Base-by-base conservation (phyloP, 2,797 vertebrate genomes). In the Poecilia velifera region DNA sequence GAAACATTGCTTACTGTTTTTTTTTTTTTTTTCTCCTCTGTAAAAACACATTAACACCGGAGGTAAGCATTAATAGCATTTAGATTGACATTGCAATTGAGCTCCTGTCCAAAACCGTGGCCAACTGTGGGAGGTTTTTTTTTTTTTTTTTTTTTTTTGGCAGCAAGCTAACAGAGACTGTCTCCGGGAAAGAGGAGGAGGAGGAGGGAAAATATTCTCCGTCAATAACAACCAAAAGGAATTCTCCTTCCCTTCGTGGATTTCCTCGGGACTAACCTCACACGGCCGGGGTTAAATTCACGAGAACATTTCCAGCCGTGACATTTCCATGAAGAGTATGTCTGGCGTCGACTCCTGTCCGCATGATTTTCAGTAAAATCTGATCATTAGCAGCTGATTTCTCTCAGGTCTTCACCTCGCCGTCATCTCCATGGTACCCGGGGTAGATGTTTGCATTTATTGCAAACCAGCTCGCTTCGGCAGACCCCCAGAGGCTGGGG, bases 401-500 rank as follows among this genome's bases (percentile, higher is more conserved):
- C 10, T 57, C 28, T 57, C 55, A 57, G 55, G 51, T 22, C 22
- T 90, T 92, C 87, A 90, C 90, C 88, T 91, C 88, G 88, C 92
- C 89, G 81, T 90, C 74, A 80, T 74, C 85, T 87, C 75, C 53
- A 8, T 36, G 59, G 85, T 79, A 73, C 74, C 80, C 49, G 34
- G 72, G 74, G 64, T 70, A 16, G 34, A 18, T 41, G 53, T 86
- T 88, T 76, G 70, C 73, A 89, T 91, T 78, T 74, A 84, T 86
- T 75, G 76, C 77, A 83, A 88, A 86, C 51, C 20, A 64, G 64
- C 68, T 83, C 22, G 25, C 81, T 68, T 39, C 74, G 64, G 47
- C 39, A 75, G 62, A 41, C 68, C 79, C 72, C 79, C 71, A 51
- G 46, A 47, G 81, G 80, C 75, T 64, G 28, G 53, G 76, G 80